phyloP scores from a whole-genome alignment of 2,113 vertebrate species.

The Erinaceus europaeus region DNA sequence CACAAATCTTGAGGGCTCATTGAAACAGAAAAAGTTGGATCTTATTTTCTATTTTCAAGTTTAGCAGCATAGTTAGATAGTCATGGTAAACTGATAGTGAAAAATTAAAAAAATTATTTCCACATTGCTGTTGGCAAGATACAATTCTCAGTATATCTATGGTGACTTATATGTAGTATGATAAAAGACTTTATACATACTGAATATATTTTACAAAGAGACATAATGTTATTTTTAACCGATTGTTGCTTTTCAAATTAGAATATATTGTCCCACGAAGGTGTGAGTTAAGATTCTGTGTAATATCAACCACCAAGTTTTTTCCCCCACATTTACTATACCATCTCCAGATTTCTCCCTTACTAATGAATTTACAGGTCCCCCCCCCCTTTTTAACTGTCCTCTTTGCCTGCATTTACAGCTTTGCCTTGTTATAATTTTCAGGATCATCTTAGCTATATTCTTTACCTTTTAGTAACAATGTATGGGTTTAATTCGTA shows the following conservation, averaged over 20 bases:
- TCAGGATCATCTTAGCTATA: slow-evolving; percentile 29
- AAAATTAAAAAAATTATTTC: slow-evolving; percentile 40
- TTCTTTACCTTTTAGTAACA: slow-evolving; percentile 58
- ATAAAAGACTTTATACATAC: not conserved
- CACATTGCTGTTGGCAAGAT: slow-evolving; percentile 19
- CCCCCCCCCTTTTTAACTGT: slow-evolving; percentile 64
- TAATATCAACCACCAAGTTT: slow-evolving; percentile 64
- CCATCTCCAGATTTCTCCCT: slow-evolving; percentile 62
- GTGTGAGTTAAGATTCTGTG: slow-evolving; percentile 63
- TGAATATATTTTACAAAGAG: not conserved
- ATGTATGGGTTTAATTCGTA: slow-evolving; percentile 43
- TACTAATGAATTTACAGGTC: slow-evolving; percentile 59
- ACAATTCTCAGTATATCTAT: slow-evolving; percentile 16
- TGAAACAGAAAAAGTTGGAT: slow-evolving; percentile 38
- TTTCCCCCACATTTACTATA: slow-evolving; percentile 42
- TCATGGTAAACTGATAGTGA: slow-evolving; percentile 24
- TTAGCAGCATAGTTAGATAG: slow-evolving; percentile 11
- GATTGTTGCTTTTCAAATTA: slow-evolving; percentile 59
- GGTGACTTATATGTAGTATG: not conserved
- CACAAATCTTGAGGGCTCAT: not conserved
- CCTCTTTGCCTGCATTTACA: slow-evolving; percentile 71
- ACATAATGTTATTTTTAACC: slow-evolving; percentile 8
- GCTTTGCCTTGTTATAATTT: slow-evolving; percentile 67
- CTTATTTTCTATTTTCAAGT: slow-evolving; percentile 50
- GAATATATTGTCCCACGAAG: slow-evolving; percentile 24